phyloP scores from a whole-genome alignment of 2,888 invertebrate genomes.

The Nymphalis urticae region DNA sequence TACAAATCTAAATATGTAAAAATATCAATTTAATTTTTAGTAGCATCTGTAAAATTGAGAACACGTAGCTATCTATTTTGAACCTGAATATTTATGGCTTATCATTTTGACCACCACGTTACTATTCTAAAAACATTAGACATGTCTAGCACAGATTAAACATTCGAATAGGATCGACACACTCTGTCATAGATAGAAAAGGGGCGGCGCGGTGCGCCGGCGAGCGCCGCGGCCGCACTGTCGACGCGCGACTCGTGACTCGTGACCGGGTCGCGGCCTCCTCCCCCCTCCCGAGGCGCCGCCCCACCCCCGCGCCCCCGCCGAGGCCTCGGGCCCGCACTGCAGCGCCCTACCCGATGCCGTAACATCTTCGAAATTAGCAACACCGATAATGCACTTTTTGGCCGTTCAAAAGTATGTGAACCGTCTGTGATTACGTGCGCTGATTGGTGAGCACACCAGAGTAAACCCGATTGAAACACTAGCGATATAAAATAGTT shows the following conservation, averaged over 20 bases:
- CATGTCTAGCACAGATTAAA: slow-evolving; percentile 25
- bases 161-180: slow-evolving; percentile 15
- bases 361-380: slow-evolving; percentile 71
- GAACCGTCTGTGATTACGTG: slow-evolving; percentile 14
- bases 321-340: slow-evolving; percentile 60
- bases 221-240: slow-evolving; percentile 78
- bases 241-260: slow-evolving; percentile 48
- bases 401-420: slow-evolving; percentile 34
- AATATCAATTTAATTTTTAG: slow-evolving; percentile 24
- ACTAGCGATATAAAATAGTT: slow-evolving; percentile 5
- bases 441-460: slow-evolving; percentile 1
- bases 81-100: slow-evolving; percentile 15
- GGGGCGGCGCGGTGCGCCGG: slow-evolving; percentile 68
- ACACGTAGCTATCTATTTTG: slow-evolving; percentile 31
- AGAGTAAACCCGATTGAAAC: not conserved
- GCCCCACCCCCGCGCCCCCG: slow-evolving; percentile 47
- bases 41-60: slow-evolving; percentile 36
- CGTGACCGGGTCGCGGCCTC: slow-evolving; percentile 72
- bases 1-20: slow-evolving; percentile 34
- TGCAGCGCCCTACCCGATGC: slow-evolving; percentile 71
- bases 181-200: slow-evolving; percentile 21
- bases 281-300: slow-evolving; percentile 63
- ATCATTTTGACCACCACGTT: slow-evolving; percentile 4
- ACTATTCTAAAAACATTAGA: slow-evolving; percentile 4
- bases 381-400: slow-evolving; percentile 71